Evolutionary conservation across 2,888 invertebrate genomes (phyloP).

Genomic region (Siphlonurus alternatus): DNA sequence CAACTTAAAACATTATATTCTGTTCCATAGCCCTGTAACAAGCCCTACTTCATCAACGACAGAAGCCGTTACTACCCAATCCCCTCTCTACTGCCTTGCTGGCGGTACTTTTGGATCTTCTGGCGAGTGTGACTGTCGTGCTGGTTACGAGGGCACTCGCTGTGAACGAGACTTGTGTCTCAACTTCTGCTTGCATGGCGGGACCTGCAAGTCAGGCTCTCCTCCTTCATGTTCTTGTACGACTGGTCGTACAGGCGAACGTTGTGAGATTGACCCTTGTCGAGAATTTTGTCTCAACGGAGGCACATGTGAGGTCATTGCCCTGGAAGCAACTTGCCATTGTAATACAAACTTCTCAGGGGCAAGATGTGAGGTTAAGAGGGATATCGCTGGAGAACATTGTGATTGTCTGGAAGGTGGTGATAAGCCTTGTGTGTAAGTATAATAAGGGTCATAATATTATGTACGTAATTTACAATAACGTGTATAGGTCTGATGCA

Average conservation of each 20-base stretch:
- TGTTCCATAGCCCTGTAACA: too few species aligned
- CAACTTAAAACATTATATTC: too few species aligned
- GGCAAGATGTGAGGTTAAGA: not conserved
- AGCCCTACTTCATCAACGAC: not conserved
- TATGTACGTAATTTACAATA: too few species aligned
- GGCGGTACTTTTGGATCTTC: not conserved
- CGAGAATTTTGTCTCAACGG: not conserved
- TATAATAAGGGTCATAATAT: too few species aligned
- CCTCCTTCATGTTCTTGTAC: not conserved
- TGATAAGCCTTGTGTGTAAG: not conserved
- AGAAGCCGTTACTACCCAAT: not conserved
- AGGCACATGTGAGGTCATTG: not conserved
- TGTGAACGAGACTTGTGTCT: not conserved
- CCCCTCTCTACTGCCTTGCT: not conserved
- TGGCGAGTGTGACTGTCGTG: not conserved
- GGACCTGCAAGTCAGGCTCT: not conserved
- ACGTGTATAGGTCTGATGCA: too few species aligned
- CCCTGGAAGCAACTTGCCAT: not conserved
- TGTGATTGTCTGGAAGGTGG: not conserved
- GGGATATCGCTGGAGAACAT: not conserved
- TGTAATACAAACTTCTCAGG: not conserved
- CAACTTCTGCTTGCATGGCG: not conserved
- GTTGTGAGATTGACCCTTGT: not conserved
- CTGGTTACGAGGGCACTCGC: not conserved
- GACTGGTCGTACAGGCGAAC: not conserved